These are phyloP conservation scores for Drosophila mettleri DNA, from an alignment of 2,888 invertebrate genomes.

Conservation along the genomic window DNA sequence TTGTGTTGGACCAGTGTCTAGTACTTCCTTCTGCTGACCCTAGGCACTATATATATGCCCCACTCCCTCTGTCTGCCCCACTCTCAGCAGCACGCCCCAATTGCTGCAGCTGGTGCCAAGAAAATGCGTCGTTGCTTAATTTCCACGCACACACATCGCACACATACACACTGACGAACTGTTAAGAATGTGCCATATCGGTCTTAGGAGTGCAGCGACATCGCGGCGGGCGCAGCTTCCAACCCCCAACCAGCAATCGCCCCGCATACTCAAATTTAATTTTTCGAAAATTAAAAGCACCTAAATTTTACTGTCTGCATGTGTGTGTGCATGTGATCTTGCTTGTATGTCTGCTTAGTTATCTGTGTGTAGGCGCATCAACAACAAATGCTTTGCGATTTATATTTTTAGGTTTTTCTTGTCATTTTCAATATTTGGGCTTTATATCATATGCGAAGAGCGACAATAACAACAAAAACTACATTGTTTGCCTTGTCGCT, in stretches of 20 bases:
- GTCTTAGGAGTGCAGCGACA: slow-evolving; percentile 56
- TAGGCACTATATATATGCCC: slow-evolving; percentile 13
- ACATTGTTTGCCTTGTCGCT: slow-evolving; percentile 41
- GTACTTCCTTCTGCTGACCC: slow-evolving; percentile 57
- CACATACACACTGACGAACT: neutral
- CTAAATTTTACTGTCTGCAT: slow-evolving; percentile 52
- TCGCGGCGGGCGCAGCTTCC: slow-evolving; percentile 20
- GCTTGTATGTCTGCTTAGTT: slow-evolving; percentile 19
- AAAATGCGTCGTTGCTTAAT: slow-evolving; percentile 78
- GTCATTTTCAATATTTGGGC: slow-evolving; percentile 49
- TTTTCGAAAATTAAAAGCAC: slow-evolving; percentile 74
- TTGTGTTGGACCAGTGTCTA: slow-evolving; percentile 20
- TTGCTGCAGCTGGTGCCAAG: slow-evolving; percentile 71
- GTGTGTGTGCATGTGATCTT: slow-evolving; percentile 35
- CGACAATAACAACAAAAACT: slow-evolving; percentile 17
- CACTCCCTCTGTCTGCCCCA: neutral
- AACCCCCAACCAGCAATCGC: slow-evolving; percentile 4
- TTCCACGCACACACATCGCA: slow-evolving; percentile 36
- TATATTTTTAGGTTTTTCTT: slow-evolving; percentile 59
- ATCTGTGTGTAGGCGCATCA: slow-evolving; percentile 61
- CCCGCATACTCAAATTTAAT: slow-evolving; percentile 71
- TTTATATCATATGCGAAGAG: slow-evolving; percentile 45
- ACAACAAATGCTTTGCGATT: slow-evolving; percentile 57
- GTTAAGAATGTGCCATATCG: slow-evolving; percentile 33
- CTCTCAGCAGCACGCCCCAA: slow-evolving; percentile 64